Evolutionary conservation across 2,888 invertebrate species (phyloP), one percentile per base, ranked within the genome.

Genomic region (Iselma pallidipennis): DNA sequence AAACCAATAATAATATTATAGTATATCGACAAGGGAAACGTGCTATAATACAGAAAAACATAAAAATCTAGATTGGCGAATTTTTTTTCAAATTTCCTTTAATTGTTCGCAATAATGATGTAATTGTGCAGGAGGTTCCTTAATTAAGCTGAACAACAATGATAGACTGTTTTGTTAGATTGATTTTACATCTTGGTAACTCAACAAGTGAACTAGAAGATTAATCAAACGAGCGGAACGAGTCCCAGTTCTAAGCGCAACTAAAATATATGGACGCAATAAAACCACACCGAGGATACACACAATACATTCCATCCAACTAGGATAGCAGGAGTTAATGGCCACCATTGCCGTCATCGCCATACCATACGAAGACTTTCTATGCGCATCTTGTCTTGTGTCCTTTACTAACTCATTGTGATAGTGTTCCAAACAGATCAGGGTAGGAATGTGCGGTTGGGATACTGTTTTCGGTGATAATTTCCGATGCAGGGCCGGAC

Each of bases 201-300:
- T 67, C 67, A 67, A 67, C 67, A 67, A 67, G 67, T 67, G 65
- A 65, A 63, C 53, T 63, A 53, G 59, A 57, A 58, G 67, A 67
- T 67, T 67, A 67, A 67, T 67, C 67, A 67, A 67, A 59, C 63
- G 58, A 59, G 58, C 59, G 55, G 50, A 58, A 55, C 53, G 33
- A 53, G 37, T 33, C 54, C 25, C 48, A 45, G 55, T 49, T 54
- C 49, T 21, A 4, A 19, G 57, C 56, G 61, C 59, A 59, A 59
- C 61, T 61, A 52, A 65, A 65, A 66, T 66, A 63, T 65, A 65
- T 61, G 66, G 55, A 26, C 53, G 59, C 56, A 65, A 65, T 66
- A 61, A 66, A 66, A 66, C 64, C 61, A 66, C 14, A 28, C 55
- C 21, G 23, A 45, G 45, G 57, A 62, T 60, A 61, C 10, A 42